Percentiles rank a stretch among this genome's conserved stretches.
phyloP scores from a whole-genome alignment of 2,113 vertebrate genomes.

The Platichthys flesus region DNA sequence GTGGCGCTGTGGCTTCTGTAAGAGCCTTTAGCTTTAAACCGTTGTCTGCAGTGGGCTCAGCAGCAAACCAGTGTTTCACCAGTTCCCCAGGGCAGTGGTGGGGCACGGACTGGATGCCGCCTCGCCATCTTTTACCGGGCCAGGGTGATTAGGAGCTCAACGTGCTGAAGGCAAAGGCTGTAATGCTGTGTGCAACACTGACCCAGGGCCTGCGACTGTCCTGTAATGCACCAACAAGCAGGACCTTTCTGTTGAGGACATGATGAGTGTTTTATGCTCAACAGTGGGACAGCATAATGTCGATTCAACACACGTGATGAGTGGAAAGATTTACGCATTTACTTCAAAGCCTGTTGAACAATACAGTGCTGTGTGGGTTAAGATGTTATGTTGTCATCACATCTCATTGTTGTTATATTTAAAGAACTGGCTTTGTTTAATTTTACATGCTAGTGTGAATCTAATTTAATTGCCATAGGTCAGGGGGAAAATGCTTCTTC shows the following conservation, averaged over 20 bases:
- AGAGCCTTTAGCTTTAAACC: background rate
- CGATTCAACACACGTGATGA: background rate
- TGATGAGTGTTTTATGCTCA: background rate
- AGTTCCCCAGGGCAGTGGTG: too few relatives aligned
- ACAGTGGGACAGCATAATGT: background rate
- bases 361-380: background rate
- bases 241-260: background rate
- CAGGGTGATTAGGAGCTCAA: slow-evolving; percentile 62
- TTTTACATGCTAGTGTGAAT: background rate
- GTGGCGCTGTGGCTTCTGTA: background rate
- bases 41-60: background rate
- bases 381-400: background rate
- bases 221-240: slow-evolving; percentile 13
- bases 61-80: background rate
- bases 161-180: slow-evolving; percentile 51
- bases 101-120: background rate
- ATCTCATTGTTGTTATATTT: too few relatives aligned
- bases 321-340: background rate
- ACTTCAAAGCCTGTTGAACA: background rate
- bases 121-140: slow-evolving; percentile 67
- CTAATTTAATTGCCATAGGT: background rate
- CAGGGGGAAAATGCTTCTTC: background rate
- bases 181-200: slow-evolving; percentile 46
- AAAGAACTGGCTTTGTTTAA: too few relatives aligned
- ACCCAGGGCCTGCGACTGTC: slow-evolving; percentile 13